Evolutionary conservation across 2,113 vertebrate species (phyloP), one percentile per base, ranked within the genome.

Genomic region (Parotia lawesii): DNA sequence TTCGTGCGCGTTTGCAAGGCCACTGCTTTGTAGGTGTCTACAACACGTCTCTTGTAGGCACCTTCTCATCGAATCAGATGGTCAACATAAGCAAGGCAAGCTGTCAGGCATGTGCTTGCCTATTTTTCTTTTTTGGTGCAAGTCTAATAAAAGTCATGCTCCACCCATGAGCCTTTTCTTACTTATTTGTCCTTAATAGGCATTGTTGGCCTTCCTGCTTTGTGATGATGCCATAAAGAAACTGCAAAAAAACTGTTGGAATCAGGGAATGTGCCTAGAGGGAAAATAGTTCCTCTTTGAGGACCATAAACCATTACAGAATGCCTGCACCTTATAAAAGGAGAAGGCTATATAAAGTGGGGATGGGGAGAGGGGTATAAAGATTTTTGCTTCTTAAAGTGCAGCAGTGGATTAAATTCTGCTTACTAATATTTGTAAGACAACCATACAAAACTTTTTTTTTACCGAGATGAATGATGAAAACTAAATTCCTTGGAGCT

Each of bases 1-100:
- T 45, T 45, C 66, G 40, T 4, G n/a, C 1, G 0, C 1, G 0
- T 54, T 54, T 70, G 35, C 3, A 0, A 95, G 78, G 85, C 73
- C 81, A 79, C n/a, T 58, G 33, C n/a, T 85, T n/a, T 40, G 66
- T 65, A 85, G 50, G 45, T 82, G 66, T 42, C 70, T 89, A 27
- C 33, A 89, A 51, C 76, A 81, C 57, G 48, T 61, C 62, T 79
- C 71, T 42, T 82, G 58, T 58, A 69, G 70, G 44, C 25, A 16
- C 78, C 50, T 87, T 87, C 65, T 60, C 9, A 0, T 75, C 0
- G 0, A 87, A 69, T 91, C 66, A 87, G 40, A 76, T 79, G 62
- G 85, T 13, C 66, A 72, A 28, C 66, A 45, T 3, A 40, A 87
- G 53, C 47, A 87, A 81, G 40, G 40, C 57, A 87, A 70, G 70